Conservation (phyloP, 1,140 invertebrate species). For the Belonocnema kinseyi region DNA sequence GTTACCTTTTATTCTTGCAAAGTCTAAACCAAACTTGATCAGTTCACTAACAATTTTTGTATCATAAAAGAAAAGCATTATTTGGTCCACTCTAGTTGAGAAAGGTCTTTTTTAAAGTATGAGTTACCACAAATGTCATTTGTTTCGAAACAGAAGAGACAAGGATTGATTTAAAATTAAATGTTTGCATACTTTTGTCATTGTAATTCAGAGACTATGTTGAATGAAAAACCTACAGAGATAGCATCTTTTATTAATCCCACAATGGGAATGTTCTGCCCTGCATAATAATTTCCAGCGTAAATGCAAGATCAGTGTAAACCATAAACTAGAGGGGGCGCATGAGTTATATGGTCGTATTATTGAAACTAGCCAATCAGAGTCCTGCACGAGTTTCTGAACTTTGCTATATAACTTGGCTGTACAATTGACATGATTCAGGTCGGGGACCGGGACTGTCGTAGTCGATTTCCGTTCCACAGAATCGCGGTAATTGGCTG, state of each 20-base stretch:
- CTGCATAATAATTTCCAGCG: conserved; percentile 2
- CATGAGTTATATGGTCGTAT: conserved; percentile 3
- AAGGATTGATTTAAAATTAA: no score
- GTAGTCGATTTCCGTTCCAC: conserved; percentile 23
- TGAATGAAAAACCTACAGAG: background rate
- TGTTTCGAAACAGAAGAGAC: no score
- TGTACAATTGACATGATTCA: conserved; percentile 28
- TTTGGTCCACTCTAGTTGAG: no score
- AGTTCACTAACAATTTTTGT: no score
- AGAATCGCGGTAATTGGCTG: conserved; percentile 23
- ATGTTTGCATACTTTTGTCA: no score
- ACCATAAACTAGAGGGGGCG: background rate
- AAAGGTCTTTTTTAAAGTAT: no score
- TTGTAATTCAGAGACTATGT: no score
- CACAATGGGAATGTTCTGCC: background rate
- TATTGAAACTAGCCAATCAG: conserved; percentile 10
- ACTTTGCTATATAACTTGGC: background rate
- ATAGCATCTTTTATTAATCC: background rate
- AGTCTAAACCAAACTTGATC: no score
- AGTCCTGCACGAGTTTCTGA: conserved; percentile 8
- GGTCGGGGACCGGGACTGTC: conserved; percentile 2
- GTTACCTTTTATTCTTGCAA: no score
- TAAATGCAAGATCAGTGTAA: background rate
- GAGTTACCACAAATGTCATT: no score
- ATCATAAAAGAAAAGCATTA: no score